phyloP scores from a whole-genome alignment of 2,888 invertebrate genomes.

The Pristionchus fissidentatus region DNA sequence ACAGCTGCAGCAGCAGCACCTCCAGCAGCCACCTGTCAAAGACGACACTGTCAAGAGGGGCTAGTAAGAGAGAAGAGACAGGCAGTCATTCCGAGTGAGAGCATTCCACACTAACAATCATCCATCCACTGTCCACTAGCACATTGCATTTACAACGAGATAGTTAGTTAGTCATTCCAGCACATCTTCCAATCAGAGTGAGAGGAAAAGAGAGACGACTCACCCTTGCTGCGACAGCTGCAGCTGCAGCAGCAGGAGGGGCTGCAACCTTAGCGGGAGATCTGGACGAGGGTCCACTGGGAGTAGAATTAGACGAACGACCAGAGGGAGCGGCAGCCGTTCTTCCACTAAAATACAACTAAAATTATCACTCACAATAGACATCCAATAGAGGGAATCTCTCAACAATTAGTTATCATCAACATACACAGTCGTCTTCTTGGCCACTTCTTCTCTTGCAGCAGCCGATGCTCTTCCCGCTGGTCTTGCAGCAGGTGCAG shows the following conservation, averaged over 20 bases:
- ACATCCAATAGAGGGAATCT: no score
- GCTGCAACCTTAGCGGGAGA: not conserved
- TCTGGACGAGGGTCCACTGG: not conserved
- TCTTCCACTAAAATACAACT: not conserved
- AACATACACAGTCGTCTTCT: slow-evolving; percentile 43
- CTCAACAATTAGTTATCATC: no score
- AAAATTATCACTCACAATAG: no score
- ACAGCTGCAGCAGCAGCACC: not conserved
- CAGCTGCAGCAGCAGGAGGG: not conserved
- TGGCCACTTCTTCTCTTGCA: slow-evolving; percentile 44
- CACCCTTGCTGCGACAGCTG: not conserved
- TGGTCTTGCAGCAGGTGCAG: not conserved
- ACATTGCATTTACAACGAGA: no score
- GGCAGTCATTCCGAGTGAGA: not conserved
- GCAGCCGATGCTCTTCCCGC: not conserved
- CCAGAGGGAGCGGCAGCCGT: not conserved
- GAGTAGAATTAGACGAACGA: not conserved
- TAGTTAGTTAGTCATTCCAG: no score
- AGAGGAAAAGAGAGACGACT: not conserved
- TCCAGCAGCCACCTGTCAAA: not conserved
- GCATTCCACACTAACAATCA: no score
- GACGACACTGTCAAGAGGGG: slow-evolving; percentile 15
- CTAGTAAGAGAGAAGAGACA: not conserved
- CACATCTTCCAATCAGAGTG: no score
- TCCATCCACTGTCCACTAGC: no score